Base-by-base conservation (phyloP, 1,140 invertebrate genomes). In the Tribolium madens region DNA sequence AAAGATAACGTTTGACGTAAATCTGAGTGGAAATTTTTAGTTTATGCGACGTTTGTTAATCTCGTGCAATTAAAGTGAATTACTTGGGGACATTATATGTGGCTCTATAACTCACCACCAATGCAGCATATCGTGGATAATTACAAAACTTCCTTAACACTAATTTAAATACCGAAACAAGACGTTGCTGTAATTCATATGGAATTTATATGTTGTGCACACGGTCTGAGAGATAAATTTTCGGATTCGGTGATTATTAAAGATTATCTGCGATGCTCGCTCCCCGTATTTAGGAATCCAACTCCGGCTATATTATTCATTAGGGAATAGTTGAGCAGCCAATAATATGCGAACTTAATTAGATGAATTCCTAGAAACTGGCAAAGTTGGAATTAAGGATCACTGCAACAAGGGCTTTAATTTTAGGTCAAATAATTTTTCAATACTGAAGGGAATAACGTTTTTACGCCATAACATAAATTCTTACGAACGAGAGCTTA, bases 51-150 rank as follows among this genome's bases (percentile, higher is more conserved):
- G 68, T 36, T 72, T 77, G 47, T 33, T 77, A 77, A 77, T 77
- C 76, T 50, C 12, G 2, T 1, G 53, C 76, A 77, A 77, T 77
- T 77, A 77, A 77, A 77, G 5, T 74, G 74, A 77, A 77, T 77
- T 77, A 69, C 64, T 72, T 17, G 15, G 26, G 14, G 26, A 52
- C 70, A 72, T 72, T 72, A 72, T 72, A 46, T 72, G 70, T 52
- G 70, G 12, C 70, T 31, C 70, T 52, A 72, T 72, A 72, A 72
- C 31, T 72, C 70, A 72, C 70, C 46, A 31, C 70, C 68, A 47
- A 72, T 72, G 70, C 70, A 72, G 42, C 70, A 52, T 72, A 72
- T 72, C 68, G 68, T 42, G 15, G 12, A 71, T 71, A 72, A 72
- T 72, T 72, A 47, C 70, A 52, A 72, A 72, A 72, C 42, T 72